These are phyloP conservation scores for Eilema griseolum DNA, from an alignment of 2,888 invertebrate genomes.

Conservation along the genomic window DNA sequence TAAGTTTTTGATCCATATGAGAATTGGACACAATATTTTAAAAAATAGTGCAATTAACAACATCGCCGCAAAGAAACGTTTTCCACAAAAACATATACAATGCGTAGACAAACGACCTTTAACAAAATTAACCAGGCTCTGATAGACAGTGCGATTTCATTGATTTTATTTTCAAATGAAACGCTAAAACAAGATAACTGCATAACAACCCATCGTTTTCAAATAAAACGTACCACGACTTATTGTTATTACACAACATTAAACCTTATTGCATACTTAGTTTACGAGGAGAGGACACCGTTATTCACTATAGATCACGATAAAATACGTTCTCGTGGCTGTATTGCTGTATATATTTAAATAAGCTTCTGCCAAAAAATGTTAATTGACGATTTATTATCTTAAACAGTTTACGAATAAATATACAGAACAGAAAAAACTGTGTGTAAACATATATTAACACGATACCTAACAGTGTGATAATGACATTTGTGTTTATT, in stretches of 20 bases:
- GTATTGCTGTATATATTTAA: not conserved
- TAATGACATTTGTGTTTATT: no score
- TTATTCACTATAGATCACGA: constrained; percentile 9
- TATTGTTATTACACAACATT: constrained; percentile 43
- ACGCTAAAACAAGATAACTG: constrained; percentile 44
- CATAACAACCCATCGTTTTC: constrained; percentile 40
- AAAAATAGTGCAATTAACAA: constrained; percentile 37
- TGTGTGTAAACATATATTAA: no score
- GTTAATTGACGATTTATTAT: not conserved
- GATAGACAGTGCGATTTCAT: constrained; percentile 25
- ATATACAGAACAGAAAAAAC: not conserved
- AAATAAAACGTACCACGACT: constrained; percentile 44
- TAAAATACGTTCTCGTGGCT: not conserved
- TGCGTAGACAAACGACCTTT: constrained; percentile 50
- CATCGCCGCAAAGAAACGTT: constrained; percentile 33
- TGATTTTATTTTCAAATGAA: constrained; percentile 14
- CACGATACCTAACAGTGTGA: no score
- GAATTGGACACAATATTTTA: constrained; percentile 21
- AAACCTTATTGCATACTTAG: constrained; percentile 48
- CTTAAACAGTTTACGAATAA: not conserved
- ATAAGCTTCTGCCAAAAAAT: not conserved
- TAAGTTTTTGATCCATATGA: not conserved
- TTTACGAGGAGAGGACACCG: constrained; percentile 25
- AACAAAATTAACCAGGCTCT: constrained; percentile 40
- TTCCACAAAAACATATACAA: constrained; percentile 25